Evolutionary conservation across 1,140 invertebrate genomes (phyloP).

Genomic region (Papilio polyxenes): DNA sequence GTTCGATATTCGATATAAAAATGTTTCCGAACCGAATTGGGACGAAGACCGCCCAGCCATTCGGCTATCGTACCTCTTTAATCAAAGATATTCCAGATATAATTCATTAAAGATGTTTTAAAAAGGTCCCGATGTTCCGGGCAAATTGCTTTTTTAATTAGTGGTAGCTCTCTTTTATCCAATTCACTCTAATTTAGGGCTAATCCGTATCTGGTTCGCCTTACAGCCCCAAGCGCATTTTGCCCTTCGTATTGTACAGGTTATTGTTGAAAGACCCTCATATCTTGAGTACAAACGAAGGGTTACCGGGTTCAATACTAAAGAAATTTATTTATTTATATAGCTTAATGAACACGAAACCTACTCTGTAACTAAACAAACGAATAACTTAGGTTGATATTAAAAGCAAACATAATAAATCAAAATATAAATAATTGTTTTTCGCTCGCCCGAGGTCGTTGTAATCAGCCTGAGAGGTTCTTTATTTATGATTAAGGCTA

Average conservation of each 20-base stretch:
- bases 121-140: conserved; percentile 56
- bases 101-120: conserved; percentile 45
- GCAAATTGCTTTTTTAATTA: conserved; percentile 77
- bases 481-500: conserved; percentile 57
- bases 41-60: not conserved
- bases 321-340: conserved; percentile 30
- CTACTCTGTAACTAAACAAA: conserved; percentile 52
- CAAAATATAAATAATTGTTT: conserved; percentile 63
- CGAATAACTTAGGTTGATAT: conserved; percentile 56
- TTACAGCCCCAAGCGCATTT: conserved; percentile 55
- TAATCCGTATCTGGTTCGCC: conserved; percentile 62
- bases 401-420: conserved; percentile 70
- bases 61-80: conserved; percentile 15
- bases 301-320: conserved; percentile 44
- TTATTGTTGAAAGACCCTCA: conserved; percentile 66
- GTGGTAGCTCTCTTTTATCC: conserved; percentile 61
- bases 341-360: conserved; percentile 39
- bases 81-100: conserved; percentile 31
- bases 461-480: conserved; percentile 58
- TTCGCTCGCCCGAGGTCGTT: conserved; percentile 64
- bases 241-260: conserved; percentile 63
- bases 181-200: conserved; percentile 69
- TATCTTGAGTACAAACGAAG: conserved; percentile 53
- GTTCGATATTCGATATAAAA: not conserved
- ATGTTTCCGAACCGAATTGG: not conserved